Percentiles rank a stretch among this genome's conserved stretches.
phyloP scores from a whole-genome alignment of 2,797 vertebrate species.

The Coracias cyanogaster region DNA sequence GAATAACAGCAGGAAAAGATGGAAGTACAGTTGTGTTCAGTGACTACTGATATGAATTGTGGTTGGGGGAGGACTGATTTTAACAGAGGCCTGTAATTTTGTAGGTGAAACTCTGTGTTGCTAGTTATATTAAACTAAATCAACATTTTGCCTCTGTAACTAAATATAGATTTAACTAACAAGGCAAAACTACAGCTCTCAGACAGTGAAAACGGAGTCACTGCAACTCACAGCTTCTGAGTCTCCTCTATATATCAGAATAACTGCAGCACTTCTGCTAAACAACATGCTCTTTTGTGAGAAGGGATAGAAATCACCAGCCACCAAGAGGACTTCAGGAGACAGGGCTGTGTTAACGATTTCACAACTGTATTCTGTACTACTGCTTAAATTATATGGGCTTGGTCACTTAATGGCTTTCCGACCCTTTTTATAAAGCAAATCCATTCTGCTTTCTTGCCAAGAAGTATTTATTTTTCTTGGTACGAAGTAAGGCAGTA shows the following conservation, averaged over 20 bases:
- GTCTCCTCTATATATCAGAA: background rate
- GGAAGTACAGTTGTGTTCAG: background rate
- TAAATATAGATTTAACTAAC: background rate
- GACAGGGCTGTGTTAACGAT: background rate
- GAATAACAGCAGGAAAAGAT: background rate
- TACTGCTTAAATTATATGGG: background rate
- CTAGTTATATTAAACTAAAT: background rate
- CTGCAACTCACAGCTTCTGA: background rate
- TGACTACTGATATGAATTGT: background rate
- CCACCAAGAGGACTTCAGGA: rapidly evolving
- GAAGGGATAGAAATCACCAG: background rate
- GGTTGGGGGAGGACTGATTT: background rate
- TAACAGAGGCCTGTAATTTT: background rate
- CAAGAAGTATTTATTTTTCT: background rate
- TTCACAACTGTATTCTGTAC: background rate
- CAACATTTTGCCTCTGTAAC: background rate
- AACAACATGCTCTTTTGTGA: background rate
- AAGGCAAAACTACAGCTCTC: background rate
- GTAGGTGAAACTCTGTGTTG: background rate
- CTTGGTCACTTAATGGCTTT: background rate
- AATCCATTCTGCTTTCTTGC: background rate
- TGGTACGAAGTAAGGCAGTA: background rate
- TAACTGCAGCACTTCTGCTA: background rate
- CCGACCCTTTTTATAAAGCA: background rate
- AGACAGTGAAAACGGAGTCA: background rate